A percentile compares a stretch with the other conserved stretches of the same genome.
Evolutionary conservation across 2,888 invertebrate species (phyloP).

Genomic region (Anorthoa munda): DNA sequence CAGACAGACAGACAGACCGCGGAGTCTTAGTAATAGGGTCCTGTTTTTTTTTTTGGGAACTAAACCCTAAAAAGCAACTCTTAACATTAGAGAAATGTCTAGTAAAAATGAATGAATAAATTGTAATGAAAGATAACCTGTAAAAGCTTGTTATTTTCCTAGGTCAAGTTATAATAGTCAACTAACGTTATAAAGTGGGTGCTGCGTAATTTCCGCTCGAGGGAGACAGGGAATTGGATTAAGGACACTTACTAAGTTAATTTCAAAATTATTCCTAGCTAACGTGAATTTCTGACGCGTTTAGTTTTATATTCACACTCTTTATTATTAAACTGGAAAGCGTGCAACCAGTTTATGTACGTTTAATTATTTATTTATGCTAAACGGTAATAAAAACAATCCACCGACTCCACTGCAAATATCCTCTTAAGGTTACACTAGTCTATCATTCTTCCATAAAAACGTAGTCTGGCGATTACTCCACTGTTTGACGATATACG

Average conservation of each 20-base stretch:
- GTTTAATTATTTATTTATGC: too few relatives aligned
- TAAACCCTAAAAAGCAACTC: too few relatives aligned
- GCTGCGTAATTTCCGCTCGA: constrained; percentile 38
- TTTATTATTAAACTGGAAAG: not conserved
- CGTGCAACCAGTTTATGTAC: not conserved
- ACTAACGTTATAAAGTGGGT: constrained; percentile 38
- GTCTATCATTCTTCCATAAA: too few relatives aligned
- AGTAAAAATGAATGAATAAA: constrained; percentile 14
- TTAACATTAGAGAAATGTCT: constrained; percentile 24
- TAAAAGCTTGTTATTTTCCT: constrained; percentile 22
- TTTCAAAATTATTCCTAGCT: constrained; percentile 18
- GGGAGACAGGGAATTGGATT: constrained; percentile 24
- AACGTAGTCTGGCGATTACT: too few relatives aligned
- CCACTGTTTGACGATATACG: too few relatives aligned
- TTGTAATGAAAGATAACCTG: constrained; percentile 30
- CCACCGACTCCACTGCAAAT: too few relatives aligned
- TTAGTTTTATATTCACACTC: not conserved
- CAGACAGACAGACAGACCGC: too few relatives aligned
- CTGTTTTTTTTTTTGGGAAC: too few relatives aligned
- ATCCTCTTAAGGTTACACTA: too few relatives aligned
- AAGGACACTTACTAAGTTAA: constrained; percentile 33
- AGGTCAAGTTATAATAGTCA: constrained; percentile 9
- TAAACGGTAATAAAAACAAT: not conserved
- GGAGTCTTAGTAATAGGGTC: too few relatives aligned
- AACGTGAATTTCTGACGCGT: constrained; percentile 3